phyloP scores from a whole-genome alignment of 2,797 vertebrate genomes.

The Perodicticus potto region DNA sequence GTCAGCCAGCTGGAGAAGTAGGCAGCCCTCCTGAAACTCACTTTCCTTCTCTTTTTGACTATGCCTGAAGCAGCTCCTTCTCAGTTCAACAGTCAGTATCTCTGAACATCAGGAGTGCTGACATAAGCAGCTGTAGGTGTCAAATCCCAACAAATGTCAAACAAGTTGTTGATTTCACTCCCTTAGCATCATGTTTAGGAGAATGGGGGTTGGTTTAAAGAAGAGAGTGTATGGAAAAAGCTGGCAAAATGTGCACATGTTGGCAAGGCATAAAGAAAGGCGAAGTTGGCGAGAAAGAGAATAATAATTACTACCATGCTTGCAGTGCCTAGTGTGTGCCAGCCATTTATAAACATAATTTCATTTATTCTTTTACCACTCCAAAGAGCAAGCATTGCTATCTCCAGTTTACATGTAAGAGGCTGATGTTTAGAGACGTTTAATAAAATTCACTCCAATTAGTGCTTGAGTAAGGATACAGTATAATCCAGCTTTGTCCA shows the following conservation, averaged over 20 bases:
- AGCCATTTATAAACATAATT: constrained; percentile 72
- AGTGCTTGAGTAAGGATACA: not conserved
- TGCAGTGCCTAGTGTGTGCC: constrained; percentile 43
- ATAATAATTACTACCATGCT: constrained; percentile 71
- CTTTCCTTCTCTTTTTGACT: constrained; percentile 10
- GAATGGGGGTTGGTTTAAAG: constrained; percentile 23
- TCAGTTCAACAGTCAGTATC: not conserved
- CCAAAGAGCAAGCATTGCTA: constrained; percentile 31
- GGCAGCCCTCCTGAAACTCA: not conserved
- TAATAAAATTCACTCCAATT: constrained; percentile 36
- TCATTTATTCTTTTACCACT: constrained; percentile 62
- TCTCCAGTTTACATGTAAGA: constrained; percentile 52
- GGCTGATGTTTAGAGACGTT: constrained; percentile 47
- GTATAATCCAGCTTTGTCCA: not conserved
- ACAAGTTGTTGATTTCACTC: constrained; percentile 47
- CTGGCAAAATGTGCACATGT: constrained; percentile 58
- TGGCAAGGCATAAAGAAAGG: constrained; percentile 75
- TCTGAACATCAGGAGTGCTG: not conserved
- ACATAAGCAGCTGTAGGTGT: constrained; percentile 23
- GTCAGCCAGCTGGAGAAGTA: constrained; percentile 46
- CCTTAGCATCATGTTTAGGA: constrained; percentile 20
- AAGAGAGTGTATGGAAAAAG: constrained; percentile 53
- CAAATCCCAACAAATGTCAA: constrained; percentile 52
- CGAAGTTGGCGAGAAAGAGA: constrained; percentile 48
- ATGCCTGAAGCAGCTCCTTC: not conserved